Base-by-base conservation (phyloP, 2,113 vertebrate genomes). In the Irena cyanogastra region DNA sequence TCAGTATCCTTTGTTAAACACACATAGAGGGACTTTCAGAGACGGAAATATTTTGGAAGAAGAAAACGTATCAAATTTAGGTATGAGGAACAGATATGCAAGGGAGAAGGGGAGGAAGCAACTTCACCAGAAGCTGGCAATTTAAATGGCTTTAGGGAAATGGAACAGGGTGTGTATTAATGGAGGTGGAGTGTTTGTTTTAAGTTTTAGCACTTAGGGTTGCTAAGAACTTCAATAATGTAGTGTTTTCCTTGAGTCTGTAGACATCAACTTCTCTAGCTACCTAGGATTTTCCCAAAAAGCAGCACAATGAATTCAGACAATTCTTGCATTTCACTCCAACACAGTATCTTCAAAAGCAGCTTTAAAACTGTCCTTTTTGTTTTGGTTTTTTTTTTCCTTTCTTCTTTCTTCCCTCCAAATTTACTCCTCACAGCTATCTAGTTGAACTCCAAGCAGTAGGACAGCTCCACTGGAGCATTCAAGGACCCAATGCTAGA, bases 11-110 rank as follows among this genome's bases (percentile, higher is more conserved):
- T 83, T 94, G 84, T 96, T 87, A 92, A 89, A 78, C 17, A 56
- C 45, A 89, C 14, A 61, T 8, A 81, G 69, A 87, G 77, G 80
- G 75, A 83, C 89, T 91, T 89, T 69, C 84, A 92, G 26, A 77
- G 24, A 77, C 16, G 8, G 35, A 85, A 85, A 72, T 63, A 52
- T 64, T 96, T 47, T 45, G 24, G 84, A 92, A 59, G 75, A 92
- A 93, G 50, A 86, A 83, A 79, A 91, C 2, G 0, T 52, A 89
- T 59, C 53, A 88, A 71, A 90, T 74, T 83, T 91, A 93, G 78
- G 60, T 41, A 85, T 11, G 41, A 94, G 70, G 84, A 94, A 97
- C 96, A 95, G 93, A 96, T 76, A 96, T 56, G 72, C 93, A 97
- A 95, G 90, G 21, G 41, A 92, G 0, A 74, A 83, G 53, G 56